These are phyloP conservation scores for Drosophila mayaguana DNA, from an alignment of 2,888 invertebrate species.

Conservation along the genomic window DNA sequence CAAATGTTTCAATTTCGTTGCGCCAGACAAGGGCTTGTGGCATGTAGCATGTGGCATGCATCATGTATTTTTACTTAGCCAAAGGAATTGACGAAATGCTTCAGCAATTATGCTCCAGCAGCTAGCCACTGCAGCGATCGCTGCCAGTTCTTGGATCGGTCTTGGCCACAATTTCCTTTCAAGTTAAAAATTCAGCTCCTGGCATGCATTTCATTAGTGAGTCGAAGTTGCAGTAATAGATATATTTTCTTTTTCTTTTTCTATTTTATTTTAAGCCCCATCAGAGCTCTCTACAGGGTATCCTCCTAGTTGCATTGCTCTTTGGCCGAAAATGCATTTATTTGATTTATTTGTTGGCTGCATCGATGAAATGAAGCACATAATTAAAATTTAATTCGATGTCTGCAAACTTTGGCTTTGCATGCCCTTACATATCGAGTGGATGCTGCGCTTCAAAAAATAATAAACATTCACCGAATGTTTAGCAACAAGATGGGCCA, in stretches of 20 bases:
- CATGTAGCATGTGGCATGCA: conserved; percentile 13
- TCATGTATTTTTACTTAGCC: conserved; percentile 20
- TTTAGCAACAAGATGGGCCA: background rate
- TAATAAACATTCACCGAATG: background rate
- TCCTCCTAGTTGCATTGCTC: background rate
- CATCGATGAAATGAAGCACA: conserved; percentile 14
- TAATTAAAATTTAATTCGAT: conserved; percentile 17
- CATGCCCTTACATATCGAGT: background rate
- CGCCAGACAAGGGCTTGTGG: conserved; percentile 12
- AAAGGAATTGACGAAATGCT: conserved; percentile 56
- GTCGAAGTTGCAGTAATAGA: background rate
- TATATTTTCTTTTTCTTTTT: background rate
- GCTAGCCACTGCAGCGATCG: conserved; percentile 5
- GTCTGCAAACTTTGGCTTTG: background rate
- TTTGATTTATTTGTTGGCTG: background rate
- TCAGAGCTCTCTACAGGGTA: background rate
- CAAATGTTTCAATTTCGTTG: conserved; percentile 58
- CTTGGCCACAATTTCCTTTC: background rate
- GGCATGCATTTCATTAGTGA: background rate
- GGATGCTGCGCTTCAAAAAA: background rate
- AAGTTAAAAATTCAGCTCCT: background rate
- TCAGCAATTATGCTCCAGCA: conserved; percentile 50
- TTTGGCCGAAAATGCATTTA: background rate
- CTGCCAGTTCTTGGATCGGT: conserved; percentile 8
- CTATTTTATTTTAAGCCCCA: background rate